Evolutionary conservation across 1,140 invertebrate genomes (phyloP), one percentile per base, ranked within the genome.

Genomic region (Onthophagus taurus): DNA sequence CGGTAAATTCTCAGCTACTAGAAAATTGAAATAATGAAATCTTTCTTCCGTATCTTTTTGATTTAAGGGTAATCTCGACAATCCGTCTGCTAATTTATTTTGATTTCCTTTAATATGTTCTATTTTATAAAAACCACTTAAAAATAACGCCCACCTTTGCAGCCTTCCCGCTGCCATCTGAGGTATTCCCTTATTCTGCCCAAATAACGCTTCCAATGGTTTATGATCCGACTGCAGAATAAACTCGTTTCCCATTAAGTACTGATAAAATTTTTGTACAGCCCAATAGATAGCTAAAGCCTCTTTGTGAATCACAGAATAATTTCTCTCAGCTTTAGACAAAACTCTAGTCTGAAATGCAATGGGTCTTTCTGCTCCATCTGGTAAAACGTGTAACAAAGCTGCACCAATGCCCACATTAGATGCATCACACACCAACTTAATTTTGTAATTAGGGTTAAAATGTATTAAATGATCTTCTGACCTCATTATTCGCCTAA

Each of bases 261-360:
- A 77, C 21, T 68, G 49, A 26, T 71, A 61, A 51, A 76, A 76
- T 52, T 69, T 70, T 42, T 64, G 61, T 4, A 48, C n/a, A 24
- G 21, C 30, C 21, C 37, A 53, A 18, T 20, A 19, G 16, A 48
- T 48, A 12, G 44, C 45, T 31, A 53, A 39, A 11, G 44, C 44
- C 35, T 54, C 49, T 46, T 48, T 51, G 19, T 49, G 38, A 17
- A 49, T 23, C 7, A 43, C 29, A 14, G 44, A 51, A 36, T 49
- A 54, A 23, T 51, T 48, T 42, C 16, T 46, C 20, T 54, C 46
- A 3, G 49, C 26, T 17, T 23, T 13, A 12, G 12, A 35, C 21
- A 48, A 42, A n/a, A 45, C 14, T 31, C 48, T 19, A 0, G 49
- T 45, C 17, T 35, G 31, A 39, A 48, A 52, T 11, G 20, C 21